A percentile compares a stretch with the other conserved stretches of the same genome.
Conservation (phyloP, 2,113 vertebrate genomes). For the Hipposideros armiger region DNA sequence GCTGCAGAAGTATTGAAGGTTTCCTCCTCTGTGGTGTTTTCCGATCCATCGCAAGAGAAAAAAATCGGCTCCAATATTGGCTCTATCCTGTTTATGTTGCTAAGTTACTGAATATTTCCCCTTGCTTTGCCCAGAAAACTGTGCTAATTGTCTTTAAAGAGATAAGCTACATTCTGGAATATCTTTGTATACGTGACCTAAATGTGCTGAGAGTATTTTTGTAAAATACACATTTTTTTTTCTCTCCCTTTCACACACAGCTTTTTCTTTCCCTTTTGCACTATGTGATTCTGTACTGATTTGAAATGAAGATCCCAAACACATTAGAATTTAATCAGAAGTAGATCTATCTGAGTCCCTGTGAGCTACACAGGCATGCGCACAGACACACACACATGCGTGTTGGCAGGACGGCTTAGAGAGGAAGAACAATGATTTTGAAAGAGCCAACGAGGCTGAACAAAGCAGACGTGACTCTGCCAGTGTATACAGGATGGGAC, state of each 20-base stretch:
- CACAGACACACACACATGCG: fast-evolving
- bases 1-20: fast-evolving
- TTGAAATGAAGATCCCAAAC: not conserved
- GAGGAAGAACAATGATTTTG: not conserved
- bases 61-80: not conserved
- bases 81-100: conserved; percentile 53
- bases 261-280: not conserved
- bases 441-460: not conserved
- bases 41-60: not conserved
- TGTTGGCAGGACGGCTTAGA: not conserved
- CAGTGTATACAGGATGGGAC: not conserved
- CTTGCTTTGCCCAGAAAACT: conserved; percentile 52
- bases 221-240: not conserved
- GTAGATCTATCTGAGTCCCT: not conserved
- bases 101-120: conserved; percentile 63
- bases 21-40: not conserved
- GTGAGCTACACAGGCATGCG: fast-evolving
- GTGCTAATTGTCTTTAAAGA: conserved; percentile 36
- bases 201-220: not conserved
- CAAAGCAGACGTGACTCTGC: conserved; percentile 30
- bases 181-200: not conserved
- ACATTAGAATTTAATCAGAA: not conserved
- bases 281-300: not conserved
- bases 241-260: not conserved
- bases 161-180: not conserved